Base-by-base conservation (phyloP, 2,888 invertebrate species). In the Spicauda simplicius region DNA sequence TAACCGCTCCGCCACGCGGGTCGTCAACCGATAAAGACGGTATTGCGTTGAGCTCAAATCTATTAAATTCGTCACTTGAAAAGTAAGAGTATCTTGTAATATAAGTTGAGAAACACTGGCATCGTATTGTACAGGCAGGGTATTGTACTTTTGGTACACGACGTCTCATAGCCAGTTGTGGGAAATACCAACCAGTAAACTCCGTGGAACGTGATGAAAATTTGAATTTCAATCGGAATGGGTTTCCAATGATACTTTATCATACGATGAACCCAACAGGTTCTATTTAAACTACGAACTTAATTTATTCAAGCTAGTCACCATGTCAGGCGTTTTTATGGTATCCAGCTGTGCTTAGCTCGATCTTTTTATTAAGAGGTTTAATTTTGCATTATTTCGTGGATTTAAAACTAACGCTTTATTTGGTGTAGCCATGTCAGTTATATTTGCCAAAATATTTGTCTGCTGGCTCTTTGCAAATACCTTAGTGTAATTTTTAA, bases 141-240 rank as follows among this genome's bases (percentile, higher is more conserved):
- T 80, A 77, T 77, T 85, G 86, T 82, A 80, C 84, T 73, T 73
- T 69, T 68, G 67, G 73, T 64, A 68, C 72, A 68, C 73, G 71
- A 20, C 57, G 71, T 50, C 70, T 45, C 56, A 45, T 55, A 63
- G 63, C 55, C 72, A 76, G 71, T 76, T 73, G 77, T 80, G 81
- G 84, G 81, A 78, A 84, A 83, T 80, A 78, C 83, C 79, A 67
- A 75, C 75, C 73, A 74, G 72, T 70, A 70, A 71, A 71, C 68
- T 72, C 65, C 56, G 61, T 57, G 68, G 73, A 68, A 78, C 86
- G 85, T 86, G 86, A 83, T 77, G 65, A 71, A 74, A 80, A 80
- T 86, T 75, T 74, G 74, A 83, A 86, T 81, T 77, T 70, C 68
- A 68, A 72, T 72, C 67, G 72, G 70, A 74, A 75, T 74, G 75